A percentile compares a stretch with the other conserved stretches of the same genome.
Evolutionary conservation across 1,140 invertebrate species (phyloP).

Genomic region (Scaptomyza graminum): DNA sequence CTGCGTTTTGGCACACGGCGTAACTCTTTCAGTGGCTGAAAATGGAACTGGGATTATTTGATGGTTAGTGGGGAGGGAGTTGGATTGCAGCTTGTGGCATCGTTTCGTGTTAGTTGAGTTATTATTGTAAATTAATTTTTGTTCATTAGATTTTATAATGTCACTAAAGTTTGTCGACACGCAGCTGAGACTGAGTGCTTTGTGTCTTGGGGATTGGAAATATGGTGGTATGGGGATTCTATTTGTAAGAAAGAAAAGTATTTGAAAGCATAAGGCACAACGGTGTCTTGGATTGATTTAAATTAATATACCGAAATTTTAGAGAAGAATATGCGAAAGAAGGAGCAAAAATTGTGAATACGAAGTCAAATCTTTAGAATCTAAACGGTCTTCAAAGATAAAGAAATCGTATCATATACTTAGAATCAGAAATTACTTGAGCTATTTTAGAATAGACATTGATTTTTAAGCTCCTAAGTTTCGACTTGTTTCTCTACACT

Average conservation of each 20-base stretch:
- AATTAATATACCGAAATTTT: background rate
- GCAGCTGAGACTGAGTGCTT: constrained; percentile 56
- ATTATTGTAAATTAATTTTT: constrained; percentile 81
- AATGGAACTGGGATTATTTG: constrained; percentile 16
- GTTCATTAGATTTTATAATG: constrained; percentile 80
- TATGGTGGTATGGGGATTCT: background rate
- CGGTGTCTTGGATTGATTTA: background rate
- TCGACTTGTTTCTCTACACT: too few relatives aligned
- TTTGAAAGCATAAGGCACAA: background rate
- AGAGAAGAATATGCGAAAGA: too few relatives aligned
- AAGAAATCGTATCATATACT: too few relatives aligned
- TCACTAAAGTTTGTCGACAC: constrained; percentile 50
- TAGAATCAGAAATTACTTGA: too few relatives aligned
- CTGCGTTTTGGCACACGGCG: background rate
- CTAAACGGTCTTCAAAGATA: too few relatives aligned
- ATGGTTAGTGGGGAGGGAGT: constrained; percentile 4
- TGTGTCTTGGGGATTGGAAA: background rate
- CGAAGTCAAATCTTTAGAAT: too few relatives aligned
- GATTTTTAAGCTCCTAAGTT: too few relatives aligned
- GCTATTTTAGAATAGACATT: too few relatives aligned
- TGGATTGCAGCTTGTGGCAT: constrained; percentile 51
- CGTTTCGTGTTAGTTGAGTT: constrained; percentile 73
- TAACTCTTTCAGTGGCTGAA: constrained; percentile 36
- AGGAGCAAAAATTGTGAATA: too few relatives aligned
- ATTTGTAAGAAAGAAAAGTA: background rate